Conservation (phyloP, 2,888 invertebrate species). For the Autographa pulchrina region DNA sequence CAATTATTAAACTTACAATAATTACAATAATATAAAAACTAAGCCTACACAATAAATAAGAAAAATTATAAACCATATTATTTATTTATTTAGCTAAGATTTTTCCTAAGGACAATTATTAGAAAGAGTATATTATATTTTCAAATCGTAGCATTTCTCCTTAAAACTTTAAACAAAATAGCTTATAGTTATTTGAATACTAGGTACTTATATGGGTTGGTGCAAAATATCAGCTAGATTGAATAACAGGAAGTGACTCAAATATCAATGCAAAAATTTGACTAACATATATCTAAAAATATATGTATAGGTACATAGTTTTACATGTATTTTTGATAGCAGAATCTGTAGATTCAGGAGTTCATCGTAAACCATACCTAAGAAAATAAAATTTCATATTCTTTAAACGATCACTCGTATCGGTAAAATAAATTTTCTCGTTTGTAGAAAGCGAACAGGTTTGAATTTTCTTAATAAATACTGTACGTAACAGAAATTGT, state of each 20-base stretch:
- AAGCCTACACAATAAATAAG: too few relatives aligned
- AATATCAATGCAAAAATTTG: neutral
- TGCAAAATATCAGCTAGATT: neutral
- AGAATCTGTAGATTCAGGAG: too few relatives aligned
- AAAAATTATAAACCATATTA: too few relatives aligned
- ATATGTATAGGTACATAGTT: too few relatives aligned
- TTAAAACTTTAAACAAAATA: too few relatives aligned
- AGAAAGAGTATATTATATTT: too few relatives aligned
- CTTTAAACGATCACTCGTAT: constrained; percentile 25
- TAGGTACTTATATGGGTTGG: neutral
- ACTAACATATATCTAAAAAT: neutral
- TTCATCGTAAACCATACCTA: neutral
- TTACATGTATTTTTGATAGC: neutral
- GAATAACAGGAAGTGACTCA: neutral
- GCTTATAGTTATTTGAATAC: too few relatives aligned
- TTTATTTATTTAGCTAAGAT: too few relatives aligned
- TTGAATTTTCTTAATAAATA: constrained; percentile 53
- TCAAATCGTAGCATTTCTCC: too few relatives aligned
- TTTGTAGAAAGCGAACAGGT: constrained; percentile 57
- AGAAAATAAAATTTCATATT: neutral
- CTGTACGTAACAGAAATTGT: constrained; percentile 24
- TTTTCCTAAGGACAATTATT: too few relatives aligned
- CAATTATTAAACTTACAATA: too few relatives aligned
- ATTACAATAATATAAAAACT: too few relatives aligned
- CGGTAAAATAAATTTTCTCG: constrained; percentile 46